These are phyloP conservation scores for Chironomus riparius DNA, from an alignment of 2,888 invertebrate species.

Conservation along the genomic window DNA sequence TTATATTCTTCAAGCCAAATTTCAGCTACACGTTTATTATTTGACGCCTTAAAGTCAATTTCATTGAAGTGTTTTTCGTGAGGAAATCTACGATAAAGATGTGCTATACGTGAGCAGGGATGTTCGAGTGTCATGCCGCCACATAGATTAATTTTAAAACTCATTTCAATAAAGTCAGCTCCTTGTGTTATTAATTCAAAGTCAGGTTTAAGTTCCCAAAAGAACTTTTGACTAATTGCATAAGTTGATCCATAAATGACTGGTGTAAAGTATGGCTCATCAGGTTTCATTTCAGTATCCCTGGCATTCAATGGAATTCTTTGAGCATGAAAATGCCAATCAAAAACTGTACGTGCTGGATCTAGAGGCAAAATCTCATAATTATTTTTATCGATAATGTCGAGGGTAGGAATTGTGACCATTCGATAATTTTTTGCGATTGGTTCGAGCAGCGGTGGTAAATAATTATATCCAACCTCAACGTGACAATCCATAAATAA, in stretches of 20 bases:
- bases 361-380: neutral
- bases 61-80: neutral
- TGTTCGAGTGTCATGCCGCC: slow-evolving; percentile 61
- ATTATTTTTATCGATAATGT: slow-evolving; percentile 20
- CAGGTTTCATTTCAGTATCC: slow-evolving; percentile 47
- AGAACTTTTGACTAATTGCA: slow-evolving; percentile 74
- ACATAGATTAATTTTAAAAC: slow-evolving; percentile 72
- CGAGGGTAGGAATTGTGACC: slow-evolving; percentile 34
- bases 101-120: slow-evolving; percentile 66
- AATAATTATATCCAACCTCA: slow-evolving; percentile 21
- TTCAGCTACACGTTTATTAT: slow-evolving; percentile 85
- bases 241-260: slow-evolving; percentile 95
- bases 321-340: slow-evolving; percentile 16
- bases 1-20: slow-evolving; percentile 99
- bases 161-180: slow-evolving; percentile 75
- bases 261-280: slow-evolving; percentile 64
- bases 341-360: slow-evolving; percentile 6
- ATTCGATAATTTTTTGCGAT: neutral
- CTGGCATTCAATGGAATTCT: slow-evolving; percentile 50
- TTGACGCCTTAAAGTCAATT: slow-evolving; percentile 37
- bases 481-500: slow-evolving; percentile 21
- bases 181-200: slow-evolving; percentile 61
- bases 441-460: slow-evolving; percentile 24
- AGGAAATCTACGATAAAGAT: slow-evolving; percentile 49
- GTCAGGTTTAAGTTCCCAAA: slow-evolving; percentile 73